Evolutionary conservation across 2,113 vertebrate species (phyloP), one percentile per base, ranked within the genome.

Genomic region (Tupaia tana): DNA sequence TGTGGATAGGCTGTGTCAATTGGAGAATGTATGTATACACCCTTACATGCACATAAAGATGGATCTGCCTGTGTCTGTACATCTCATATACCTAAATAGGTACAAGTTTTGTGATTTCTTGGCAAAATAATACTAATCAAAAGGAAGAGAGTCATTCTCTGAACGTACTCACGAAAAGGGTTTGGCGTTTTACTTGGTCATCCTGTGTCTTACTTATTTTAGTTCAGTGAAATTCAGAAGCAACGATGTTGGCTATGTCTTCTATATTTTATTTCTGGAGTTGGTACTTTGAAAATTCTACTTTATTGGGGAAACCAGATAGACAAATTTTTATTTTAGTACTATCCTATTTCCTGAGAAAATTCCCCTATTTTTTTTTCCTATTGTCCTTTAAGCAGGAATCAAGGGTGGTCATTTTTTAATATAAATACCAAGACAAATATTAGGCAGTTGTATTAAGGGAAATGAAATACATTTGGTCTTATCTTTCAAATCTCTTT

Each of bases 391-490:
- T 89, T 54, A 95, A 83, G 25, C 25, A 86, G 73, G 78, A 74
- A 70, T 66, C 12, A 77, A 74, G 61, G 14, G 58, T 74, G 29
- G 54, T 25, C 27, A 20, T 14, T 63, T 29, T 18, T 25, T 29
- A 9, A 24, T 27, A 74, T 69, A 27, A 27, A 84, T 64, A 59
- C 18, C 13, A 75, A 56, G 25, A 34, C 89, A 54, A 95, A 58
- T 70, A 69, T 82, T 54, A 74, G 78, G 52, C 63, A 81, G 58
- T 85, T 90, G 16, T 63, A 78, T 78, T 92, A 90, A 95, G 92
- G 89, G 78, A 93, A 93, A 64, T 66, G 25, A n/a, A 66, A 87
- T 79, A 29, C 74, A 89, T 92, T 79, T 96, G 88, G 78, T n/a
- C 12, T 90, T 27, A 3, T 24, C 24, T 93, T 66, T 67, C 63